These are phyloP conservation scores for Enteromius argenteus DNA, from an alignment of 2,797 vertebrate species.

Conservation along the genomic window DNA sequence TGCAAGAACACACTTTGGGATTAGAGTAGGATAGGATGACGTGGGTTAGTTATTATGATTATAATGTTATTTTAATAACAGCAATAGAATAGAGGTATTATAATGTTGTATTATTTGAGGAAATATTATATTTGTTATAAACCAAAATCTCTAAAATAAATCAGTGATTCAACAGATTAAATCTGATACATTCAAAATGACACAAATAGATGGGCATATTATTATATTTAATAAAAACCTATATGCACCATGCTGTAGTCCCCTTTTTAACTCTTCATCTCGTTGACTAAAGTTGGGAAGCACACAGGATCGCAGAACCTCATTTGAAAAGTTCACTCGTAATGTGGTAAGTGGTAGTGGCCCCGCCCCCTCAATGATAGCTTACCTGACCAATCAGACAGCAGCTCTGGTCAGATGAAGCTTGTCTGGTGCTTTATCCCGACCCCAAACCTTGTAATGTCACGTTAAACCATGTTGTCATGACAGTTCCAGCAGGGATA, in stretches of 20 bases:
- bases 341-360: conserved; percentile 81
- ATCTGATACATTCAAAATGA: background rate
- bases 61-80: background rate
- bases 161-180: background rate
- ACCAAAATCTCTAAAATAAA: background rate
- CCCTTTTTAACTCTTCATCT: conserved; percentile 47
- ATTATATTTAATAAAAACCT: conserved; percentile 1
- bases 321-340: conserved; percentile 86
- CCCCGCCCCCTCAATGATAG: background rate
- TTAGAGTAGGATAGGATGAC: background rate
- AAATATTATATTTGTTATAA: background rate
- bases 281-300: conserved; percentile 77
- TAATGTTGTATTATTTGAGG: background rate
- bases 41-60: background rate
- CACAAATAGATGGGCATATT: background rate
- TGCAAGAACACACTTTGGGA: background rate
- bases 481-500: conserved; percentile 20
- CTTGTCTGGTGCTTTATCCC: conserved; percentile 40
- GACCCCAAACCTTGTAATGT: conserved; percentile 41
- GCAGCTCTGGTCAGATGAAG: conserved; percentile 52
- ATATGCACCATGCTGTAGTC: conserved; percentile 11
- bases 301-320: conserved; percentile 84
- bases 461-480: background rate
- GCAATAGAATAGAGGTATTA: background rate
- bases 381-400: conserved; percentile 51